These are phyloP conservation scores for Hydropotes inermis DNA, from an alignment of 2,113 vertebrate genomes.

Conservation along the genomic window DNA sequence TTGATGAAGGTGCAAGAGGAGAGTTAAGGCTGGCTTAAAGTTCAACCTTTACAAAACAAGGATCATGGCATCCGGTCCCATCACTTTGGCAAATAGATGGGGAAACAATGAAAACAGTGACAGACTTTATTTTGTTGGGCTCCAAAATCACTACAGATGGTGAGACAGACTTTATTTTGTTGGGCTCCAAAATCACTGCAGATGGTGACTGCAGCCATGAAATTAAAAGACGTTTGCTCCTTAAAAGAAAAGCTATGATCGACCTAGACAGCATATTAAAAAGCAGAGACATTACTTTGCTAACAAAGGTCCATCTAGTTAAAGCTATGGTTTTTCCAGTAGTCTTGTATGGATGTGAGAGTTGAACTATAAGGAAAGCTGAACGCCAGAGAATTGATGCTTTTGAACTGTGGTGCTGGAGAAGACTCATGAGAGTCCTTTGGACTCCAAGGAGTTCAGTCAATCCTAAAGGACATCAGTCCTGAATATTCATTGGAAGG, in stretches of 20 bases:
- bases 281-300: neutral
- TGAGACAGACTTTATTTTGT: too few relatives aligned
- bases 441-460: neutral
- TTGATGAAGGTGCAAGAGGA: neutral
- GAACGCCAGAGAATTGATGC: neutral
- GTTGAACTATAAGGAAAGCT: neutral
- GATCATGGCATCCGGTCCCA: neutral
- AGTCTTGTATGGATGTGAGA: neutral
- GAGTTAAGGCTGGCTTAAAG: neutral
- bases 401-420: neutral
- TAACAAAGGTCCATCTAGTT: neutral
- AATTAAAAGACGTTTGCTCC: neutral
- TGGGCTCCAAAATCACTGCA: neutral
- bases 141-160: neutral
- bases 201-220: neutral
- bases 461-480: neutral
- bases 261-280: neutral
- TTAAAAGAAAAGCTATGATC: neutral
- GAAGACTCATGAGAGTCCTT: neutral
- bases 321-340: neutral
- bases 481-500: neutral
- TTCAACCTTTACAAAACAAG: neutral
- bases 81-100: neutral
- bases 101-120: neutral
- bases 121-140: neutral